These are phyloP conservation scores for Aphelinus certus DNA, from an alignment of 1,140 invertebrate species.

Conservation along the genomic window DNA sequence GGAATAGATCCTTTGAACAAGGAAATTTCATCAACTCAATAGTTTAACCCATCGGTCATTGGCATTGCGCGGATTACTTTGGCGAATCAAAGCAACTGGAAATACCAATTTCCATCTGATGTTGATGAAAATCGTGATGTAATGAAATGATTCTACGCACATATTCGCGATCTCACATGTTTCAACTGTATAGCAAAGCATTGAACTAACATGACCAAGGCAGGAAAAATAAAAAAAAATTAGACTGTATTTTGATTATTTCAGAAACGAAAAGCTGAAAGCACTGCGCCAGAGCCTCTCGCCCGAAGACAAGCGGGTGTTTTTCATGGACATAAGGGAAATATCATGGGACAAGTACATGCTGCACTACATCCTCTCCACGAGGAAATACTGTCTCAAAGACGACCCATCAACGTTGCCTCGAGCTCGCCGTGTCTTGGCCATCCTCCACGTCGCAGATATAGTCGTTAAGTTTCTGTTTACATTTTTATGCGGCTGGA, in stretches of 20 bases:
- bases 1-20: no score
- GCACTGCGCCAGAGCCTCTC: conserved; percentile 71
- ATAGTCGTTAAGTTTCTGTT: conserved; percentile 48
- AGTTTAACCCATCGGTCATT: no score
- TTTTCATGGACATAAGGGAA: conserved; percentile 68
- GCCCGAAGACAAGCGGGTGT: conserved; percentile 68
- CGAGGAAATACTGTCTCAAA: conserved; percentile 77
- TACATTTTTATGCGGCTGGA: conserved; percentile 45
- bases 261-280: conserved; percentile 74
- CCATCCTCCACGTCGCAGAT: conserved; percentile 54
- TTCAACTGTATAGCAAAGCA: no score
- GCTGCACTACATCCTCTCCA: conserved; percentile 76
- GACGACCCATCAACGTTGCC: conserved; percentile 82
- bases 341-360: conserved; percentile 78
- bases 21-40: no score
- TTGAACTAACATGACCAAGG: background rate
- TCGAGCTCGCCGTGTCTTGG: conserved; percentile 68
- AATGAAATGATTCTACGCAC: no score
- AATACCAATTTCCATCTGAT: no score
- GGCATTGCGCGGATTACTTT: no score
- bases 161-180: no score
- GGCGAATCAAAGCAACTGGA: no score
- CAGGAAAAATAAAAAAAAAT: conserved; percentile 3
- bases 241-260: conserved; percentile 36
- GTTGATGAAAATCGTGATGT: no score